phyloP scores from a whole-genome alignment of 1,140 invertebrate genomes.

The Eurytemora carolleeae region DNA sequence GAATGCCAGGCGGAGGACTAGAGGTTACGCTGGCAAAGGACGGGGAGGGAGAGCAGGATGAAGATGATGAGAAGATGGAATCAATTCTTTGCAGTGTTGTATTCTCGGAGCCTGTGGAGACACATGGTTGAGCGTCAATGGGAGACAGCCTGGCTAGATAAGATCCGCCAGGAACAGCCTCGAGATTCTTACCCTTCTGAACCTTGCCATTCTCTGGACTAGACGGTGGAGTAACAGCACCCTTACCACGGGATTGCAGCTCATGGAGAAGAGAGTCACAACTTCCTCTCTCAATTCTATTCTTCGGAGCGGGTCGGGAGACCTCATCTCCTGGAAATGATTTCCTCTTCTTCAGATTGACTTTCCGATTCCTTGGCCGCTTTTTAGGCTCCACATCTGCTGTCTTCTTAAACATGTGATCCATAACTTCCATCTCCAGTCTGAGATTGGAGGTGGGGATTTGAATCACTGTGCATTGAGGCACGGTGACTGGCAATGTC shows the following conservation, averaged over 20 bases:
- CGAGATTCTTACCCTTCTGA: too few species aligned
- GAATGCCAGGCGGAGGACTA: background rate
- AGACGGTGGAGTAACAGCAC: background rate
- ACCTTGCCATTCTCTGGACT: background rate
- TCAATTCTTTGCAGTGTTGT: too few species aligned
- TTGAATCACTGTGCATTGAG: slow-evolving; percentile 3
- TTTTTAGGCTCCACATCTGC: background rate
- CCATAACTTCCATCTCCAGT: slow-evolving; percentile 12
- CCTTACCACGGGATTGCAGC: background rate
- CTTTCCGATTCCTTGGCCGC: background rate
- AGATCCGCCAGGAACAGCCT: too few species aligned
- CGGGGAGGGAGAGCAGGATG: background rate
- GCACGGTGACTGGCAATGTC: background rate
- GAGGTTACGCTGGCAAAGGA: background rate
- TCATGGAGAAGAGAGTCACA: background rate
- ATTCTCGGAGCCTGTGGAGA: too few species aligned
- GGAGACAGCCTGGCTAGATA: too few species aligned
- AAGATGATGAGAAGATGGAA: too few species aligned
- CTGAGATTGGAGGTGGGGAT: slow-evolving; percentile 6
- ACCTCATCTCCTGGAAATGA: background rate
- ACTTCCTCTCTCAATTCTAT: background rate
- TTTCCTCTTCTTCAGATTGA: background rate
- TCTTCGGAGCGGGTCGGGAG: background rate
- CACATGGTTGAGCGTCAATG: too few species aligned
- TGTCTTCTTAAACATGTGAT: background rate